phyloP scores from a whole-genome alignment of 2,888 invertebrate species.

The Scrobipalpa costella region DNA sequence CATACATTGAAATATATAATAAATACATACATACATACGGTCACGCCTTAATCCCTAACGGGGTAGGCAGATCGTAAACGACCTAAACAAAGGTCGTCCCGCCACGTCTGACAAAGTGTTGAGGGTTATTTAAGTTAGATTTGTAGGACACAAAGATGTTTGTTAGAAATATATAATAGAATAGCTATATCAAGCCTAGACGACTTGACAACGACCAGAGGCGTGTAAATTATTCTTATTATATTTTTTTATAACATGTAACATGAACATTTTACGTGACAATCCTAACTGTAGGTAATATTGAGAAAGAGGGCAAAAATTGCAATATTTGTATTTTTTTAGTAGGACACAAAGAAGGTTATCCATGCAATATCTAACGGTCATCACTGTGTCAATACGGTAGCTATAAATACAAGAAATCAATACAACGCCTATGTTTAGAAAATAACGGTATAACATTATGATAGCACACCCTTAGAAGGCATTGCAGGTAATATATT shows the following conservation, averaged over 20 bases:
- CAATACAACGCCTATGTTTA: slow-evolving; percentile 31
- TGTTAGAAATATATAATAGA: too few relatives aligned
- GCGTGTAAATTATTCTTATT: background rate
- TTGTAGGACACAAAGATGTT: too few relatives aligned
- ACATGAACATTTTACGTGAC: background rate
- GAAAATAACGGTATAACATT: slow-evolving; percentile 53
- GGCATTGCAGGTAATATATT: slow-evolving; percentile 52
- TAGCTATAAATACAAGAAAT: slow-evolving; percentile 27
- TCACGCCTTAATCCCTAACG: too few relatives aligned
- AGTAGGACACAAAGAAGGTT: background rate
- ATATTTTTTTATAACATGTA: background rate
- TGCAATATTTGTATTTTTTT: too few relatives aligned
- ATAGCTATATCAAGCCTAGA: too few relatives aligned
- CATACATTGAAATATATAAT: too few relatives aligned
- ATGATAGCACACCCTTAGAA: slow-evolving; percentile 38
- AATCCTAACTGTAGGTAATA: background rate
- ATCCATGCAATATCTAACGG: slow-evolving; percentile 18
- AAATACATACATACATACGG: too few relatives aligned
- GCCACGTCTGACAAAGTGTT: too few relatives aligned
- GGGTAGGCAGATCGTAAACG: too few relatives aligned
- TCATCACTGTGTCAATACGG: slow-evolving; percentile 17
- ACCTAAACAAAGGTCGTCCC: too few relatives aligned
- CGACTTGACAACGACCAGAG: background rate
- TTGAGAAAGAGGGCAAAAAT: too few relatives aligned
- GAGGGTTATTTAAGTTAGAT: too few relatives aligned